Percentiles rank a stretch among this genome's conserved stretches.
These are phyloP conservation scores for Natrix natrix DNA, from an alignment of 2,797 vertebrate genomes.

Conservation along the genomic window DNA sequence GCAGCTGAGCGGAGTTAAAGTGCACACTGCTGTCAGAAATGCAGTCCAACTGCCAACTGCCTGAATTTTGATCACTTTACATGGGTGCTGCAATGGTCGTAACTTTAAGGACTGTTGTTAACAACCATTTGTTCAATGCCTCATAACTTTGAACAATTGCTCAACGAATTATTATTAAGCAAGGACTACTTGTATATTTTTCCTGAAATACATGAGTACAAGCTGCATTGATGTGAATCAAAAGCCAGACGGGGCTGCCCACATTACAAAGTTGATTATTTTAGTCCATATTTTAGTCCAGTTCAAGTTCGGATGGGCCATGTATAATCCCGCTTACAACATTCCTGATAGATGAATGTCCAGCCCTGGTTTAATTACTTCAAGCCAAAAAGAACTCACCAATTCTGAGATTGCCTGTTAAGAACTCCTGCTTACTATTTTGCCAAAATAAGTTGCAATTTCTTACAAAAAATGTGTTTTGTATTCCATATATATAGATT, in stretches of 20 bases:
- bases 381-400: background rate
- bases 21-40: background rate
- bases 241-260: background rate
- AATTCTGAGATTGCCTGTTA: background rate
- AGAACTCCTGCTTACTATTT: background rate
- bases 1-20: background rate
- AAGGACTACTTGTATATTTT: background rate
- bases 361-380: background rate
- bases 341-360: background rate
- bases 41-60: background rate
- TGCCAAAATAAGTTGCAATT: background rate
- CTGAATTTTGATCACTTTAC: background rate
- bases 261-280: background rate
- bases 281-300: background rate
- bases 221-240: background rate
- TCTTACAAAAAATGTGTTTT: background rate
- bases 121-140: background rate
- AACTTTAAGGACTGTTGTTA: background rate
- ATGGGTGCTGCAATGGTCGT: background rate
- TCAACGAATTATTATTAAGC: background rate
- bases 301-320: background rate
- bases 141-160: background rate
- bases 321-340: background rate
- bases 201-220: background rate
- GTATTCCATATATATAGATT: background rate